Base-by-base conservation (phyloP, 2,888 invertebrate genomes). In the Diadromus collaris region DNA sequence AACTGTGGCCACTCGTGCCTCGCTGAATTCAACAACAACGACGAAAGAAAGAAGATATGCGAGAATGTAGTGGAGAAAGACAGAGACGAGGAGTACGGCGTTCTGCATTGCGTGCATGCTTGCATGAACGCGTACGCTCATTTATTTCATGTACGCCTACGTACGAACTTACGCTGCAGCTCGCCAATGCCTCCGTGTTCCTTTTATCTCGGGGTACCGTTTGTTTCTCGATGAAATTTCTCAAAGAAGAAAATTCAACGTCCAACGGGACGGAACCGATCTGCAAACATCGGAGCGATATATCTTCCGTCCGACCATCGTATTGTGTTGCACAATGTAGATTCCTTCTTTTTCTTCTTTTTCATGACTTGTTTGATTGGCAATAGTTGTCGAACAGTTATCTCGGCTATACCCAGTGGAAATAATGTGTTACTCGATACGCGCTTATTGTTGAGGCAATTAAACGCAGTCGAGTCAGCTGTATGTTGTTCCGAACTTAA, bases 51-150 rank as follows among this genome's bases (percentile, higher is more conserved):
- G 27, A 51, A 58, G 68, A 34, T 34, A 65, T 48, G 6, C 19
- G 67, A 21, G 60, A 27, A 34, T 19, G 41, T 46, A 65, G 44
- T 27, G 34, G 38, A 32, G 48, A 73, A 58, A 65, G 64, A 68
- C 27, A 63, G 61, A 51, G 56, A 16, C 54, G 54, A 65, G 75
- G 51, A 67, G 76, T 10, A 65, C 58, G 68, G 76, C 58, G 68
- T 71, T 44, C 75, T 78, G 80, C 80, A 81, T 81, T 68, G 81
- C 80, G 79, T 82, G 81, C 81, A 81, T 80, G 81, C 73, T 80
- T 80, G 81, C 81, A 81, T 81, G 83, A 82, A 82, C 82, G 83
- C 82, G 78, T 80, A 79, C 79, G 82, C 82, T 82, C 83, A 78
- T 83, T 83, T 79, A 81, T 80, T 83, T 76, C 72, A 78, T 65